These are phyloP conservation scores for Hippocampus kuda DNA, from an alignment of 2,797 vertebrate species.

Conservation along the genomic window DNA sequence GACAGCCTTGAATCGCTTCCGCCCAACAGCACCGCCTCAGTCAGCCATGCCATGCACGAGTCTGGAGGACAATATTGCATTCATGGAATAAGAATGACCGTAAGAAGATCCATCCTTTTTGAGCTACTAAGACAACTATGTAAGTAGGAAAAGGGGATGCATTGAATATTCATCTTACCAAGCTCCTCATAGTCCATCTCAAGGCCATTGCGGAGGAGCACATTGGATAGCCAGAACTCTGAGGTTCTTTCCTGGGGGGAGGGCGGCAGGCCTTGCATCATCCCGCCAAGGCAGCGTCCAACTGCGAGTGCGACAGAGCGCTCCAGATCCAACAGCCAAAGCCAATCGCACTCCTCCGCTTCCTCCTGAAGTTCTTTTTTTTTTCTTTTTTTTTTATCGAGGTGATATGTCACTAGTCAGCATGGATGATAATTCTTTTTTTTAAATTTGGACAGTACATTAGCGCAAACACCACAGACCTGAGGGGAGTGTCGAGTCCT, in stretches of 20 bases:
- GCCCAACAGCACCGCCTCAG: slow-evolving; percentile 64
- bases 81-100: too few relatives aligned
- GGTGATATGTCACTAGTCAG: not conserved
- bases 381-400: slow-evolving; percentile 9
- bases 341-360: slow-evolving; percentile 59
- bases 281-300: slow-evolving; percentile 70
- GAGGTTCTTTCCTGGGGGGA: slow-evolving; percentile 65
- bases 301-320: slow-evolving; percentile 68
- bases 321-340: slow-evolving; percentile 73
- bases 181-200: slow-evolving; percentile 72
- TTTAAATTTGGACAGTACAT: not conserved
- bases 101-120: not conserved
- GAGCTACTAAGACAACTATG: not conserved
- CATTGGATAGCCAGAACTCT: slow-evolving; percentile 70
- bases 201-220: slow-evolving; percentile 71
- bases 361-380: slow-evolving; percentile 32
- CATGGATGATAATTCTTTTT: not conserved
- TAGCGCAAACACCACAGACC: slow-evolving; percentile 38
- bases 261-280: slow-evolving; percentile 66
- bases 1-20: slow-evolving; percentile 57
- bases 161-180: slow-evolving; percentile 48
- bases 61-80: slow-evolving; percentile 37
- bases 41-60: slow-evolving; percentile 62
- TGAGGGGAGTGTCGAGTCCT: slow-evolving; percentile 45
- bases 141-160: not conserved